Conservation (phyloP, 2,888 invertebrate genomes). For the Tachina fera region DNA sequence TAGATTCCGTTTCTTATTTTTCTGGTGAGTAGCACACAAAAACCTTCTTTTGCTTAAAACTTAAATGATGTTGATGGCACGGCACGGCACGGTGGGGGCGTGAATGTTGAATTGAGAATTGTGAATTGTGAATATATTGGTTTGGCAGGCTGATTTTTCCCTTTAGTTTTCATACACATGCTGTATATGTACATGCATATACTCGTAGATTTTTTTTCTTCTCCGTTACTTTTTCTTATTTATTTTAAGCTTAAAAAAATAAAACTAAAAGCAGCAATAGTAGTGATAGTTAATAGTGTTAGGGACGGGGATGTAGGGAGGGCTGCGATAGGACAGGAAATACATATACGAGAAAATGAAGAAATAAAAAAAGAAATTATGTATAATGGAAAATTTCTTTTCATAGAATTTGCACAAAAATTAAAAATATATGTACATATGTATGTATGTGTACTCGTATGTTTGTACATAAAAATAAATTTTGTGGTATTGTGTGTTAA, state of each 20-base stretch:
- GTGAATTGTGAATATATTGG: conserved; percentile 61
- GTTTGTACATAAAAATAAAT: conserved; percentile 60
- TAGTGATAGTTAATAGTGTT: not conserved
- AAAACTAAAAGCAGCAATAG: conserved; percentile 46
- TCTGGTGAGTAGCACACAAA: conserved; percentile 20
- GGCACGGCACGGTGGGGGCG: conserved; percentile 58
- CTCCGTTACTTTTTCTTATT: conserved; percentile 55
- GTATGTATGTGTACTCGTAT: not conserved
- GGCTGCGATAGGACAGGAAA: conserved; percentile 35
- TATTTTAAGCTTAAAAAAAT: conserved; percentile 55
- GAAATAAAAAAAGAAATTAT: conserved; percentile 67
- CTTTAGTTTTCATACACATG: conserved; percentile 61
- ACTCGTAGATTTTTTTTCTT: conserved; percentile 1
- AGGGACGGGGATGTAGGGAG: not conserved
- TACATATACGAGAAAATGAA: conserved; percentile 52
- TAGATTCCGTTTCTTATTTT: conserved; percentile 32
- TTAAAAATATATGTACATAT: no score
- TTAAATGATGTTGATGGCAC: conserved; percentile 41
- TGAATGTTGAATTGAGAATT: conserved; percentile 62
- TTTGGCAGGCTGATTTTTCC: conserved; percentile 63
- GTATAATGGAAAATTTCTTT: conserved; percentile 80
- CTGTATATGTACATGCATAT: no score
- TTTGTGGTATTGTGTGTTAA: conserved; percentile 62
- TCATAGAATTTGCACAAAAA: conserved; percentile 82
- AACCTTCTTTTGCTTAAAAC: conserved; percentile 46